Conservation (phyloP, 2,113 vertebrate genomes). For the Amblyopsis rosae region DNA sequence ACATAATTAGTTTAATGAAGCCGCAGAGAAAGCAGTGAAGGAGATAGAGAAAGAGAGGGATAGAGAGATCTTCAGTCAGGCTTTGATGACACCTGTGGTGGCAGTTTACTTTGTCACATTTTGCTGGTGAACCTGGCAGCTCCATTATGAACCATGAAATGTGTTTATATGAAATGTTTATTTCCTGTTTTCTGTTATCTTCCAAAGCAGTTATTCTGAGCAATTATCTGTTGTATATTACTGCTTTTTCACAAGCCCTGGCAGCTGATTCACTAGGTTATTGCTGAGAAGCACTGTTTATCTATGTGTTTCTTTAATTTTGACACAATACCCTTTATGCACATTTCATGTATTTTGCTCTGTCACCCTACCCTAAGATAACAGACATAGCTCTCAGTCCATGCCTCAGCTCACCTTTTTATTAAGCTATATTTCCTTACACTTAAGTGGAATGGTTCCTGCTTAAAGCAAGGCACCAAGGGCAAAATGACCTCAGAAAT, state of each 20-base stretch:
- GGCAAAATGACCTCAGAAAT: too few species aligned
- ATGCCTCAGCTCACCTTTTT: constrained; percentile 52
- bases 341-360: constrained; percentile 50
- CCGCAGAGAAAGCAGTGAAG: too few species aligned
- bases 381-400: constrained; percentile 40
- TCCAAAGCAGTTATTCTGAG: background rate
- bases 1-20: too few species aligned
- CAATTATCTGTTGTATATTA: constrained; percentile 24
- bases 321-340: constrained; percentile 48
- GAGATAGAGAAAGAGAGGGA: too few species aligned
- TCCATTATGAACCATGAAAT: background rate
- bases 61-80: too few species aligned
- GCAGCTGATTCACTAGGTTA: background rate
- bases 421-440: constrained; percentile 58
- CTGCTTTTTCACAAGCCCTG: constrained; percentile 8
- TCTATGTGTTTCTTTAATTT: constrained; percentile 35
- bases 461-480: constrained; percentile 38
- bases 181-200: too few species aligned
- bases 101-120: too few species aligned
- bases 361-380: constrained; percentile 37
- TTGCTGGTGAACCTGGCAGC: background rate
- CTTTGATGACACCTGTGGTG: too few species aligned
- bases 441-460: constrained; percentile 53
- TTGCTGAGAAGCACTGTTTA: constrained; percentile 33
- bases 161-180: background rate